Evolutionary conservation across 2,888 invertebrate species (phyloP), one percentile per base, ranked within the genome.

Genomic region (Euspilapteryx auroguttella): DNA sequence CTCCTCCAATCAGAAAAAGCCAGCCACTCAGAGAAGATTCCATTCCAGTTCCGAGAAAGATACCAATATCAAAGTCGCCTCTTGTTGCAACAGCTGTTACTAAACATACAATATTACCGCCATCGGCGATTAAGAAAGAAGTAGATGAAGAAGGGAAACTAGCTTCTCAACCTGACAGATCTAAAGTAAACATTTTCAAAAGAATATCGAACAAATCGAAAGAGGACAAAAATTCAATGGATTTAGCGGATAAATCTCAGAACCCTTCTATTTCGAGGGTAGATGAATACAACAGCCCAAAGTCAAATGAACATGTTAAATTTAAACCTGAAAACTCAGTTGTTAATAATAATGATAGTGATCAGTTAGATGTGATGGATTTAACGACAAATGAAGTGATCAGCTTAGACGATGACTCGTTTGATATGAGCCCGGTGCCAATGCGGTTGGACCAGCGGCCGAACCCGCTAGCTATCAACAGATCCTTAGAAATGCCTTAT

Each of bases 141-240:
- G 57, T 78, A 22, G 62, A 79, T 14, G 78, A 78, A 41, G 66
- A 61, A 35, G 73, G 58, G 49, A 90, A 86, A 59, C 54, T 91
- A 31, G 81, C 84, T 4, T 85, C 83, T 8, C 90, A 90, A 58
- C 89, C 89, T 0, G 89, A 91, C 53, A 87, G 86, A 58, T 88
- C 86, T 56, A 93, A 92, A 54, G 71, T 90, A 22, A 91, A 89
- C 66, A 89, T 92, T 50, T 88, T 92, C 49, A 92, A 90, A 54
- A 89, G 90, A 63, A 89, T 92, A 54, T 85, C 90, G 34, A 82
- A 83, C 49, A 86, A 86, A 56, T 81, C 82, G 14, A 85, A 84
- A 57, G 81, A 82, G 44, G 85, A 84, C 42, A 80, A 78, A 49
- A 45, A 32, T 36, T 42, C 52, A 52, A 50, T 57, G 37, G 73